phyloP scores from a whole-genome alignment of 2,113 vertebrate genomes.

The Chaetops frenatus region DNA sequence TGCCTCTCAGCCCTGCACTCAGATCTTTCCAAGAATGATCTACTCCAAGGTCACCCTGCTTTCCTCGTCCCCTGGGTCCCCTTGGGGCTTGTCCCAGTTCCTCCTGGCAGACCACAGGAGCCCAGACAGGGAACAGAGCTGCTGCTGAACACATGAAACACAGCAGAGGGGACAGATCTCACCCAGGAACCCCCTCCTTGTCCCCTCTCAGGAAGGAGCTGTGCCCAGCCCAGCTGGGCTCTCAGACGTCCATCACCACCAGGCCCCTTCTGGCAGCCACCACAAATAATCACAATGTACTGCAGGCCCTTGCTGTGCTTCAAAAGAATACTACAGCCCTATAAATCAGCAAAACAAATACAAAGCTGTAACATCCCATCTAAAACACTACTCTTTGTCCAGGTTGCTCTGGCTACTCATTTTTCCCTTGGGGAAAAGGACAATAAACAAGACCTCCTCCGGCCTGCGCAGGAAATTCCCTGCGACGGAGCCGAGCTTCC shows the following conservation, averaged over 20 bases:
- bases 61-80: neutral
- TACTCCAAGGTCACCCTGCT: neutral
- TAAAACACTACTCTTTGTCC: neutral
- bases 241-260: neutral
- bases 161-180: neutral
- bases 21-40: neutral
- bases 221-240: neutral
- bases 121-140: neutral
- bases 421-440: neutral
- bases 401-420: neutral
- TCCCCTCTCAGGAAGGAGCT: neutral
- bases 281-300: neutral
- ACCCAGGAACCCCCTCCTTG: fast-evolving
- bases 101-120: neutral
- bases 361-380: neutral
- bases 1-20: neutral
- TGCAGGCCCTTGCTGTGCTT: neutral
- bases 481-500: neutral
- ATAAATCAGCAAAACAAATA: neutral
- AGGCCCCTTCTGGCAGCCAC: neutral
- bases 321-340: neutral
- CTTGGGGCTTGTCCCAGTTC: neutral
- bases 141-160: fast-evolving
- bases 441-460: neutral
- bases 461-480: neutral